phyloP scores from a whole-genome alignment of 2,113 vertebrate genomes.

The Gopherus flavomarginatus region DNA sequence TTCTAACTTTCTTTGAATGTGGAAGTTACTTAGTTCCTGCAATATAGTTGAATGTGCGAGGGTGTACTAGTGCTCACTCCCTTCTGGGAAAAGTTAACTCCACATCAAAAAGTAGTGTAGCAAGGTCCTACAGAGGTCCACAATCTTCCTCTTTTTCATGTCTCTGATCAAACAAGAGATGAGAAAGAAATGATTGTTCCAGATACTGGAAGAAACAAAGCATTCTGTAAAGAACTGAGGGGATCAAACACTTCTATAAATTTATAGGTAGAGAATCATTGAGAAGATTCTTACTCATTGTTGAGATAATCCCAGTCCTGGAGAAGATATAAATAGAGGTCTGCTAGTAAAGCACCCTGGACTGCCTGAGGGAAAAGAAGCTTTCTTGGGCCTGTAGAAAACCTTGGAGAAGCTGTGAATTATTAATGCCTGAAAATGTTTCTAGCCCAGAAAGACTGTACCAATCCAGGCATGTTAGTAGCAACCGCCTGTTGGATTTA shows the following conservation, averaged over 20 bases:
- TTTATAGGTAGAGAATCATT: neutral
- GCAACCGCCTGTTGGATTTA: neutral
- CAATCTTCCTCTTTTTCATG: neutral
- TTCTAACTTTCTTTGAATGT: neutral
- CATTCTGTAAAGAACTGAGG: neutral
- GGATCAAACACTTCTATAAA: accelerated
- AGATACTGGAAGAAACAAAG: neutral
- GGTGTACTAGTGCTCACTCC: neutral
- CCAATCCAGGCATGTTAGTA: neutral
- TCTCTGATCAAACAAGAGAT: neutral
- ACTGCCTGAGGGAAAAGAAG: neutral
- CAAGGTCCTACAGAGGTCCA: accelerated
- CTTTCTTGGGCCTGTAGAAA: neutral
- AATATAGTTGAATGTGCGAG: neutral
- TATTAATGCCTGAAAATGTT: neutral
- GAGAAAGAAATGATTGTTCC: neutral
- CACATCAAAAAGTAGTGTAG: neutral
- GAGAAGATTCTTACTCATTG: neutral
- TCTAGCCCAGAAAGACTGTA: neutral
- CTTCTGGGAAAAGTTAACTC: neutral
- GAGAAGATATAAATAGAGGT: neutral
- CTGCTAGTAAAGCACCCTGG: neutral
- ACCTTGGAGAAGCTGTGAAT: slow-evolving; percentile 12
- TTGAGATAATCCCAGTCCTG: neutral
- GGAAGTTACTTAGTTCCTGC: neutral